Evolutionary conservation across 2,888 invertebrate species (phyloP).

Genomic region (Brachycybe producta): DNA sequence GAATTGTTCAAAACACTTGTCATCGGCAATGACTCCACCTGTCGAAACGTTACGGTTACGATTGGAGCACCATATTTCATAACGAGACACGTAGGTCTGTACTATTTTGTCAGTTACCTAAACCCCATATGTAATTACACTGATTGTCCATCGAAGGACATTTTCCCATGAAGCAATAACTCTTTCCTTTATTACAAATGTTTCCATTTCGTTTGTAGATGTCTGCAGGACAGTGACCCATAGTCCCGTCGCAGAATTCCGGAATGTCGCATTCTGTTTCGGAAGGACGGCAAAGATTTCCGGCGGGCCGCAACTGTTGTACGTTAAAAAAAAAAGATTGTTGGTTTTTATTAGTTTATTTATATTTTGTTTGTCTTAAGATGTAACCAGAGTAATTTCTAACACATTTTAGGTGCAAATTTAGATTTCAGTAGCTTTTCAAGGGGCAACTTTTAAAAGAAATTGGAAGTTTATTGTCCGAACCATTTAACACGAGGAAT

Average conservation of each 20-base stretch:
- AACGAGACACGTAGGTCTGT: background rate
- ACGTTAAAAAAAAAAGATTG: constrained; percentile 14
- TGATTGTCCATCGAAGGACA: constrained; percentile 79
- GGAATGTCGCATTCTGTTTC: constrained; percentile 90
- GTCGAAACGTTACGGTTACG: constrained; percentile 19
- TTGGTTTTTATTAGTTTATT: constrained; percentile 8
- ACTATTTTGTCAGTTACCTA: background rate
- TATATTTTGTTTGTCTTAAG: background rate
- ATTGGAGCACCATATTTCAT: background rate
- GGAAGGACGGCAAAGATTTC: constrained; percentile 70
- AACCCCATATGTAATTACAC: constrained; percentile 79
- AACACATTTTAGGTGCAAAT: no score
- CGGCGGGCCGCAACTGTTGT: constrained; percentile 56
- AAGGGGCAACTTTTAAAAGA: no score
- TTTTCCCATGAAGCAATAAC: constrained; percentile 81
- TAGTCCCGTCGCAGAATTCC: constrained; percentile 79
- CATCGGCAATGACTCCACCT: constrained; percentile 64
- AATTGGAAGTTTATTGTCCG: no score
- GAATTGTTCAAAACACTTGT: constrained; percentile 84
- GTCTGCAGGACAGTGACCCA: constrained; percentile 79
- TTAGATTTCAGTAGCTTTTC: no score
- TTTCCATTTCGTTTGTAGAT: constrained; percentile 86
- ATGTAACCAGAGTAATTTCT: constrained; percentile 21
- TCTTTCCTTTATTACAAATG: constrained; percentile 54
- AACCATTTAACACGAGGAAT: no score